Base-by-base conservation (phyloP, 2,113 vertebrate species). In the Panthera leo region DNA sequence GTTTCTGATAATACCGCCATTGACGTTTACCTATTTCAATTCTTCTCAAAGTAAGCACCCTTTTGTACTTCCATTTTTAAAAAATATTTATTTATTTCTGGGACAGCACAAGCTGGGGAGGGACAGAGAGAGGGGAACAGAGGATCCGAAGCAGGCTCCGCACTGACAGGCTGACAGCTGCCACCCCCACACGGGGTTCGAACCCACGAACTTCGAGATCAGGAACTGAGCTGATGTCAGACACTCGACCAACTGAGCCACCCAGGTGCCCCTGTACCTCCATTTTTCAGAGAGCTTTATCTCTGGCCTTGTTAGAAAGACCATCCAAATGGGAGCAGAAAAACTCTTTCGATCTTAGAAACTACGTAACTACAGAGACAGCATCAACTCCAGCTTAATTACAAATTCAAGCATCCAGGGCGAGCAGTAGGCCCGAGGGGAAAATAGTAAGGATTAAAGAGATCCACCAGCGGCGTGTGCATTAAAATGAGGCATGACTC, bases 381-480 rank as follows among this genome's bases (percentile, higher is more conserved):
- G 55, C 95, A 36, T 73, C 48, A 7, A 39, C 51, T 68, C 80
- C 5, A n/a, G 11, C 48, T 92, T 96, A 92, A 88, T 90, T 97
- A 82, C 80, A 95, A 92, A 82, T 92, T n/a, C 93, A 84, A 92
- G 88, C 31, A 2, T 42, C 68, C 75, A 5, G 34, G 39, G 29
- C 12, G 4, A 2, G 29, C 65, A 3, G 85, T 65, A 85, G 42
- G 76, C 82, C 71, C 0, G 7, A 73, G 58, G 91, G 85, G 27
- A 51, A 84, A 92, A 34, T 7, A 18, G 55, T 39, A n/a, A 78
- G 89, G 51, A 67, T 83, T 67, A 82, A 93, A 73, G 85, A 76
- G 82, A 53, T 63, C 53, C 39, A 10, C 53, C n/a, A 63, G 11
- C 31, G 7, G 45, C 8, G 1, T 36, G 51, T 53, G 89, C 68